Evolutionary conservation across 2,113 vertebrate genomes (phyloP).

Genomic region (Hemichromis elongatus): DNA sequence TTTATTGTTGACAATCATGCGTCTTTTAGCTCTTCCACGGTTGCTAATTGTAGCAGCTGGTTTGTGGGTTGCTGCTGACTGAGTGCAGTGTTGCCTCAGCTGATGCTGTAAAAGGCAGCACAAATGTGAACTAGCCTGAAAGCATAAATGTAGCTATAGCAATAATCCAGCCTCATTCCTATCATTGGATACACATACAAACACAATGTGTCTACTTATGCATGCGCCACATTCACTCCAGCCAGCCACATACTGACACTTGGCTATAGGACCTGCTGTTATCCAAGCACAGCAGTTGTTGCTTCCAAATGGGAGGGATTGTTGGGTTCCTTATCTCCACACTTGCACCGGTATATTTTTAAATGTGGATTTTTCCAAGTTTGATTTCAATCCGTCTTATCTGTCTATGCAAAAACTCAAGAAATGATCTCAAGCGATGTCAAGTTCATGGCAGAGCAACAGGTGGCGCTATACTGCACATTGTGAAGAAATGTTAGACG

Average conservation of each 20-base stretch:
- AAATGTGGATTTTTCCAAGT: fast-evolving
- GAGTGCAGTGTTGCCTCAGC: background rate
- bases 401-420: fast-evolving
- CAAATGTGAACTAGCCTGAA: background rate
- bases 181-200: background rate
- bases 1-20: background rate
- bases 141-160: background rate
- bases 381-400: fast-evolving
- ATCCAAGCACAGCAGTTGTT: background rate
- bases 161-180: background rate
- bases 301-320: background rate
- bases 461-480: fast-evolving
- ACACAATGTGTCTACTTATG: background rate
- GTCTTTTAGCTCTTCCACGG: background rate
- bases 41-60: background rate
- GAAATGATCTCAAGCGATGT: fast-evolving
- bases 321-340: background rate
- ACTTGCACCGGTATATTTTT: background rate
- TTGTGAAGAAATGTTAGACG: background rate
- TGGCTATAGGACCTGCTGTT: background rate
- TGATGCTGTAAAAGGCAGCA: background rate
- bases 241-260: background rate
- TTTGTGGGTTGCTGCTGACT: background rate
- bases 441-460: background rate
- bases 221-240: fast-evolving